These are phyloP conservation scores for Tenthredo scrophulariae DNA, from an alignment of 2,888 invertebrate genomes.

Conservation along the genomic window DNA sequence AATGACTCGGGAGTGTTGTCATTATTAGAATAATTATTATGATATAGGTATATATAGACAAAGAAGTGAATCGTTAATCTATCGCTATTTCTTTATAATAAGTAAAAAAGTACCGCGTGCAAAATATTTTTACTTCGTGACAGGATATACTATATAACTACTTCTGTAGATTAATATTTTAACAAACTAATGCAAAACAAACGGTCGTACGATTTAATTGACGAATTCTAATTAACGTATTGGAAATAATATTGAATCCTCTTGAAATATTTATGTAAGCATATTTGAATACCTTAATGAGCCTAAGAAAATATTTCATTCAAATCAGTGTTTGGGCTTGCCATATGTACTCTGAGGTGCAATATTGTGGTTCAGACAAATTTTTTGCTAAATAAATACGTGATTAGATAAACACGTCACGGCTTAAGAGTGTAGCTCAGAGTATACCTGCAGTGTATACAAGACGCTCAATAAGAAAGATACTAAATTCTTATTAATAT, in stretches of 20 bases:
- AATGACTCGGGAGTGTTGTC: neutral
- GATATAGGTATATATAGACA: neutral
- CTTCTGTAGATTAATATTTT: neutral
- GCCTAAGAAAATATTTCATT: neutral
- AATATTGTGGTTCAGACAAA: neutral
- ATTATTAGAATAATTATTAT: neutral
- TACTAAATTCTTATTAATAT: constrained; percentile 23
- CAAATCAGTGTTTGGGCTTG: neutral
- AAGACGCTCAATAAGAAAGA: constrained; percentile 13
- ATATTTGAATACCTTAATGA: neutral
- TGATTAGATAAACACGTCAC: neutral
- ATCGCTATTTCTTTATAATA: constrained; percentile 18
- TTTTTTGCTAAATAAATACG: neutral
- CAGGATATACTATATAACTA: neutral
- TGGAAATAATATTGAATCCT: neutral
- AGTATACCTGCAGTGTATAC: neutral
- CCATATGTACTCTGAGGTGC: neutral
- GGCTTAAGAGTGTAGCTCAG: neutral
- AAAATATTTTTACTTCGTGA: neutral
- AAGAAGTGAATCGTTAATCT: neutral
- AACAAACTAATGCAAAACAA: constrained; percentile 7
- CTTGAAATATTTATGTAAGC: neutral
- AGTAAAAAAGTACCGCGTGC: constrained; percentile 12
- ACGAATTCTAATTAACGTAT: neutral
- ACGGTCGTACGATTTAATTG: neutral